Evolutionary conservation across 1,140 invertebrate species (phyloP), one percentile per base, ranked within the genome.

Genomic region (Drosophila tropicalis): DNA sequence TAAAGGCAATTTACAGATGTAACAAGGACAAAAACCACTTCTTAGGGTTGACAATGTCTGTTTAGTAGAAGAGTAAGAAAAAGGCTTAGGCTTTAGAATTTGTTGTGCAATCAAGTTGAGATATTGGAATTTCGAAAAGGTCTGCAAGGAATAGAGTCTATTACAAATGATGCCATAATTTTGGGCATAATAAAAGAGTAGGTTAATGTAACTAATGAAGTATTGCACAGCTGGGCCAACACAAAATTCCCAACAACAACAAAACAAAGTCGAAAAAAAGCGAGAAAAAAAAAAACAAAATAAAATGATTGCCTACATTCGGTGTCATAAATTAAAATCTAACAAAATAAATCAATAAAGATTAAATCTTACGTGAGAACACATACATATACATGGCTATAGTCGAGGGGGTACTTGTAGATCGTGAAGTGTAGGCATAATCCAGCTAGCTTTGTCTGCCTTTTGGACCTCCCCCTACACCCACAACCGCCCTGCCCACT

Each of bases 301-400:
- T 72, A 84, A 84, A 89, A 81, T 84, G 66, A 89, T 89, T 84
- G 80, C 84, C 84, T 89, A 89, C 81, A 47, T 81, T 83, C 73
- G 67, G 70, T 70, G 84, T 89, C 84, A 89, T 89, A 89, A 89
- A 89, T 89, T 89, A 89, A 89, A 89, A 89, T 89, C 84, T 84
- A 89, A 89, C 84, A 80, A 89, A 89, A 89, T 89, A 89, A 89
- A 89, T 89, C 84, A 89, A 89, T 89, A 89, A 89, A 89, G 84
- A 89, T 89, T 89, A 89, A 89, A 89, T 89, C 84, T 87, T 80
- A 81, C 79, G 77, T 80, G 81, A 68, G 57, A 69, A 69, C n/a
- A 63, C 1, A 44, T 12, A 32, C n/a, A 62, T 17, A 57, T 29
- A 44, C 22, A 58, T 13, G 44, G 55, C 19, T n/a, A 19, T 47